These are phyloP conservation scores for Siphamia tubifer DNA, from an alignment of 2,113 vertebrate genomes.

Conservation along the genomic window DNA sequence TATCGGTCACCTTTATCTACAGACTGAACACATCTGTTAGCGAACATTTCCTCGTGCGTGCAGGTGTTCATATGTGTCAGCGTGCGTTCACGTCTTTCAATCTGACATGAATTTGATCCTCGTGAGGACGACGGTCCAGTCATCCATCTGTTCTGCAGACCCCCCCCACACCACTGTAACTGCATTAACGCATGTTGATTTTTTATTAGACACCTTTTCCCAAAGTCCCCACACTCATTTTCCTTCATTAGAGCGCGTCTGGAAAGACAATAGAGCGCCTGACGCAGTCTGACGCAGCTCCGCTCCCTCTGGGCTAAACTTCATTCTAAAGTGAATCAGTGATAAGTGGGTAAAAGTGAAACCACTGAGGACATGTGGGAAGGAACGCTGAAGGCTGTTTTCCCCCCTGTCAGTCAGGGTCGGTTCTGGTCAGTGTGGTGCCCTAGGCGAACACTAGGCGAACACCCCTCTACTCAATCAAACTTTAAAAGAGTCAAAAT, in stretches of 20 bases:
- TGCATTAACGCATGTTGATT: conserved; percentile 64
- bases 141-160: conserved; percentile 35
- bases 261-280: conserved; percentile 45
- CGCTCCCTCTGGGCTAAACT: conserved; percentile 38
- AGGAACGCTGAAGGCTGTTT: neutral
- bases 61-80: neutral
- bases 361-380: conserved; percentile 8
- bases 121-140: conserved; percentile 26
- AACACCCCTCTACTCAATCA: too few relatives aligned
- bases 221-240: conserved; percentile 61
- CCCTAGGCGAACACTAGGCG: too few relatives aligned
- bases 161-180: conserved; percentile 47
- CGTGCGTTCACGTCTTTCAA: neutral
- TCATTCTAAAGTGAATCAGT: conserved; percentile 26
- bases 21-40: neutral
- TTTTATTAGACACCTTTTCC: conserved; percentile 65
- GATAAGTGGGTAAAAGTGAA: conserved; percentile 32
- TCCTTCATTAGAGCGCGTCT: conserved; percentile 60
- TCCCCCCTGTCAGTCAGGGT: neutral
- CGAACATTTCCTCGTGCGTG: neutral
- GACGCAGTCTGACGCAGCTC: neutral
- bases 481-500: too few relatives aligned
- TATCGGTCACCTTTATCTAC: neutral
- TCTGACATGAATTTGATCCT: conserved; percentile 11
- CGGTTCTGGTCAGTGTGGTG: neutral